phyloP scores from a whole-genome alignment of 2,797 vertebrate genomes.

The Hoplostethus atlanticus region DNA sequence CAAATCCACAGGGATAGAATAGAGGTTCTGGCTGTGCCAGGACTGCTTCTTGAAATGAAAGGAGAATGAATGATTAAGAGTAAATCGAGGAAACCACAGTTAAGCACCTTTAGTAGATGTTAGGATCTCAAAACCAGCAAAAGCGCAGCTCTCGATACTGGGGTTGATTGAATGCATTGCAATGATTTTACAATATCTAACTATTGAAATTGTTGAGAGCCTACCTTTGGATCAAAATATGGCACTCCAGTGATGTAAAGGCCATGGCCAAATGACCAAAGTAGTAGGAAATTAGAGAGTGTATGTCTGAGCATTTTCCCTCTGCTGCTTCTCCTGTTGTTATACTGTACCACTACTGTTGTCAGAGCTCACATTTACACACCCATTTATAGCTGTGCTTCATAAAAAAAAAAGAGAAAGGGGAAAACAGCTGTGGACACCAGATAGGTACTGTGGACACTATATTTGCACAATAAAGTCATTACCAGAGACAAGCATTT shows the following conservation, averaged over 20 bases:
- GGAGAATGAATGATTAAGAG: constrained; percentile 48
- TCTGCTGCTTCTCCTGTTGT: constrained; percentile 54
- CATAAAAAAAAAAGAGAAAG: constrained; percentile 53
- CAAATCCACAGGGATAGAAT: constrained; percentile 79
- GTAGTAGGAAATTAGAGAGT: constrained; percentile 63
- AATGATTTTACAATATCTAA: constrained; percentile 2
- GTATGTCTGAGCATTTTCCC: constrained; percentile 68
- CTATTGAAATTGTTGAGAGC: constrained; percentile 23
- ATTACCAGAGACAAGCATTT: constrained; percentile 26
- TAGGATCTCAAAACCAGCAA: constrained; percentile 16
- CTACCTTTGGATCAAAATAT: constrained; percentile 67
- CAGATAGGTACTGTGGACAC: constrained; percentile 68
- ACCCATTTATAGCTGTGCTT: constrained; percentile 77
- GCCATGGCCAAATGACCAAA: constrained; percentile 65
- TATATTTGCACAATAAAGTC: constrained; percentile 72
- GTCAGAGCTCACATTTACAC: constrained; percentile 56
- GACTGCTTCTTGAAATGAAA: constrained; percentile 75
- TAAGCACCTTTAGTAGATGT: constrained; percentile 14
- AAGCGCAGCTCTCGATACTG: not conserved
- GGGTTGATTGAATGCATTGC: not conserved
- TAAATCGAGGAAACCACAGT: constrained; percentile 33
- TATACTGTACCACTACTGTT: constrained; percentile 46
- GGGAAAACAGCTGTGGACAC: constrained; percentile 74
- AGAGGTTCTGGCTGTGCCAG: constrained; percentile 81
- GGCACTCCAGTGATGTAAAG: constrained; percentile 41